Evolutionary conservation across 2,888 invertebrate species (phyloP).

Genomic region (Chalcosyrphus nemorum): DNA sequence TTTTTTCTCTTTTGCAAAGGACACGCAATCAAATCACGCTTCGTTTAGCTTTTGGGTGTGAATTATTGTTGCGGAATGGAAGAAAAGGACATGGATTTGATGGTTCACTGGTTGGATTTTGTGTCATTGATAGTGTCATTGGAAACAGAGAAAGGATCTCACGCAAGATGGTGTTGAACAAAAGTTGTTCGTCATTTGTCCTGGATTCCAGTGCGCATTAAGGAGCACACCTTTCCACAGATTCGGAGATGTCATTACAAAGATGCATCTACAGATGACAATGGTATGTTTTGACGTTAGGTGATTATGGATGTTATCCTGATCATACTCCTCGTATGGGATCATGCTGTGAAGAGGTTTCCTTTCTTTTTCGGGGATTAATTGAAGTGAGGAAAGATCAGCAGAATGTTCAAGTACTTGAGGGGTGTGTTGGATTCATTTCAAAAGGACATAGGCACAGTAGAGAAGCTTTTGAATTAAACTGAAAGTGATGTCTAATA

Average conservation of each 20-base stretch:
- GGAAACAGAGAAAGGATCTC: slow-evolving; percentile 11
- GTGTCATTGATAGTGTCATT: slow-evolving; percentile 51
- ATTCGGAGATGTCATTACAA: not conserved
- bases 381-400: slow-evolving; percentile 3
- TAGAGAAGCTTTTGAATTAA: too few relatives aligned
- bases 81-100: slow-evolving; percentile 60
- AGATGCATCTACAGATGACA: not conserved
- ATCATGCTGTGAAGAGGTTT: slow-evolving; percentile 28
- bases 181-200: slow-evolving; percentile 34
- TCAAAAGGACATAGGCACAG: too few relatives aligned
- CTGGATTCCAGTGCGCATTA: slow-evolving; percentile 22
- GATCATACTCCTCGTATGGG: too few relatives aligned
- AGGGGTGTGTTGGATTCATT: too few relatives aligned
- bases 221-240: slow-evolving; percentile 16
- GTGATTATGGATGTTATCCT: not conserved
- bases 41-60: slow-evolving; percentile 72
- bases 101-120: slow-evolving; percentile 63
- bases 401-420: not conserved
- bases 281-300: slow-evolving; percentile 54
- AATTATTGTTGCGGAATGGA: slow-evolving; percentile 58
- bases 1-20: slow-evolving; percentile 19
- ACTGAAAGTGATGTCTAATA: too few relatives aligned
- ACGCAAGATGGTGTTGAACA: slow-evolving; percentile 42
- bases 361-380: slow-evolving; percentile 15
- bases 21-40: slow-evolving; percentile 69